These are phyloP conservation scores for human DNA, from an alignment of 2,113 vertebrate species.

Conservation along the genomic window GRCh38 chr1:70667001-70667500, in stretches of 20 bases:
- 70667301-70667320: neutral
- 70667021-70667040: constrained; percentile 80
- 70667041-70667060: constrained; percentile 79
- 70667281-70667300: neutral
- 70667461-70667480: neutral
- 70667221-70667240: neutral
- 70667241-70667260: neutral
- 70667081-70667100: constrained; percentile 82
- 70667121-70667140: constrained; percentile 84
- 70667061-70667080: constrained; percentile 81
- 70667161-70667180: constrained; percentile 25
- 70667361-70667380: neutral
- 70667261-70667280: neutral
- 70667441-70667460: neutral
- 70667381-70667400: neutral
- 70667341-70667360: neutral
- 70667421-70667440: neutral
- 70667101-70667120: constrained; percentile 82
- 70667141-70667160: constrained; percentile 96
- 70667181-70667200: neutral
- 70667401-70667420: neutral
- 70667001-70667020: constrained; percentile 72
- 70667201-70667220: neutral
- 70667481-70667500: neutral
- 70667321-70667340: neutral